Evolutionary conservation across 2,113 vertebrate genomes (phyloP).

Genomic region (Hippolais icterina): DNA sequence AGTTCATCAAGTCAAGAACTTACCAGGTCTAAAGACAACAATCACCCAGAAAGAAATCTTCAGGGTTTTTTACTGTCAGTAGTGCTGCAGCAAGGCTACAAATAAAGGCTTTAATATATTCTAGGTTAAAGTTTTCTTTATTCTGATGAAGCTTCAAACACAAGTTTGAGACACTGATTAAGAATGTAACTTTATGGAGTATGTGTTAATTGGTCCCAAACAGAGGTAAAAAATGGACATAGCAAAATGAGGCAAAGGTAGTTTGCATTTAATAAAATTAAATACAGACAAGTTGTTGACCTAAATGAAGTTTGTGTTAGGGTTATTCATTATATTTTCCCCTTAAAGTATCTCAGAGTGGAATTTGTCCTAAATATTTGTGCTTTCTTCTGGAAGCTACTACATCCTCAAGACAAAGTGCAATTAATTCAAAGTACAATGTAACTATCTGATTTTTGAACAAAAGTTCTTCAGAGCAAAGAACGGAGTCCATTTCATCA

Average conservation of each 20-base stretch:
- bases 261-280: conserved; percentile 30
- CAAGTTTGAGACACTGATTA: conserved; percentile 22
- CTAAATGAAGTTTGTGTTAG: conserved; percentile 7
- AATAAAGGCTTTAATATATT: conserved; percentile 10
- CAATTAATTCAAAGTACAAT: conserved; percentile 26
- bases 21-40: background rate
- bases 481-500: background rate
- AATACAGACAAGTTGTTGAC: background rate
- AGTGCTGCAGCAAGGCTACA: background rate
- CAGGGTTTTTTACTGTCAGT: background rate
- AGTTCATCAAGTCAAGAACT: background rate
- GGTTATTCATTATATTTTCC: conserved; percentile 10
- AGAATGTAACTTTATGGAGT: background rate
- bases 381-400: background rate
- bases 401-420: conserved; percentile 2
- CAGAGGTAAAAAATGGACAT: background rate
- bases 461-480: background rate
- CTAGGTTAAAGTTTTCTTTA: background rate
- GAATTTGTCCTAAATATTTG: conserved; percentile 28
- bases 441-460: background rate
- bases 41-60: background rate
- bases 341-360: background rate
- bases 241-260: background rate
- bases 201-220: background rate
- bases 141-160: conserved; percentile 28